Percentiles rank a stretch among this genome's conserved stretches.
phyloP scores from a whole-genome alignment of 2,113 vertebrate species.

The Cyphomyrus discorhynchus region DNA sequence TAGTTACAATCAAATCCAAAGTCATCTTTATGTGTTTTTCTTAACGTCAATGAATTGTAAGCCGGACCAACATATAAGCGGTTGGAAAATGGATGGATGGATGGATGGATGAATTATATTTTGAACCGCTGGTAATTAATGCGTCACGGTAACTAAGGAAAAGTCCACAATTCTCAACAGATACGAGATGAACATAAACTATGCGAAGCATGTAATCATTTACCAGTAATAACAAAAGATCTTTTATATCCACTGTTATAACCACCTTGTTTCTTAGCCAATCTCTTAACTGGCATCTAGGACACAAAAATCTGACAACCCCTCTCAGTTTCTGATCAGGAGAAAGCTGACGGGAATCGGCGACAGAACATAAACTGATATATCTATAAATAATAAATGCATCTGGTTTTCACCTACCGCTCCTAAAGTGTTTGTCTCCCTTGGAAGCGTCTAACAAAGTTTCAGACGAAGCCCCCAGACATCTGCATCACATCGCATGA shows the following conservation, averaged over 20 bases:
- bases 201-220: background rate
- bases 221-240: background rate
- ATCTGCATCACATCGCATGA: conserved; percentile 71
- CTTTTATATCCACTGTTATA: background rate
- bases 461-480: conserved; percentile 70
- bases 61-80: background rate
- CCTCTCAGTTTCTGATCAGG: conserved; percentile 68
- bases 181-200: background rate
- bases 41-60: background rate
- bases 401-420: conserved; percentile 72
- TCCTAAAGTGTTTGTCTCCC: conserved; percentile 69
- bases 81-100: background rate
- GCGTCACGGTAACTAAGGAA: background rate
- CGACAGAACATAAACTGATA: conserved; percentile 68
- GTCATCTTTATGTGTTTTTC: background rate
- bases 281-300: conserved; percentile 63
- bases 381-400: conserved; percentile 69
- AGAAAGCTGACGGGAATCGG: conserved; percentile 57
- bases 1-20: background rate
- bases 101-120: background rate
- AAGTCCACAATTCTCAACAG: background rate
- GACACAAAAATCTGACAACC: conserved; percentile 68
- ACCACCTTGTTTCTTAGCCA: conserved; percentile 47
- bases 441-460: conserved; percentile 68
- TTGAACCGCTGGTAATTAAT: background rate